A percentile compares a stretch with the other conserved stretches of the same genome.
Evolutionary conservation across 1,140 invertebrate species (phyloP).

Genomic region (Meteorus sp.): DNA sequence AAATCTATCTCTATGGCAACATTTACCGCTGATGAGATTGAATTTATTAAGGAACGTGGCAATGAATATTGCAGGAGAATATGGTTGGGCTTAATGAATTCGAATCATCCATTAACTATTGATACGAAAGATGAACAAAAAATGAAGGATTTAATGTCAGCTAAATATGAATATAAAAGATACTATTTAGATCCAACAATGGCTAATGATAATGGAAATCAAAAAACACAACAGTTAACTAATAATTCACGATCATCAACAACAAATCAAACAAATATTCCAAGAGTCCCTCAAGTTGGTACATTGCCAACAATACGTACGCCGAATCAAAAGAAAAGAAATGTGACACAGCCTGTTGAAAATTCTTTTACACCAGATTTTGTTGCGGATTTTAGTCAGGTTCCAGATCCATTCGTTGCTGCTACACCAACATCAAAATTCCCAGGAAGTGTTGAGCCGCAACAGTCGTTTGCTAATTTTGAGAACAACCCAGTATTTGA

Average conservation of each 20-base stretch:
- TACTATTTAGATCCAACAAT: constrained; percentile 71
- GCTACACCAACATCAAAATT: constrained; percentile 37
- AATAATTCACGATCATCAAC: constrained; percentile 28
- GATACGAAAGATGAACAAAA: constrained; percentile 84
- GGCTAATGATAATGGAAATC: constrained; percentile 50
- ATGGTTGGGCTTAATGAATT: constrained; percentile 85
- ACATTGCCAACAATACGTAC: constrained; percentile 34
- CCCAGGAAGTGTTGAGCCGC: constrained; percentile 45
- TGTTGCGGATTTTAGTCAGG: constrained; percentile 68
- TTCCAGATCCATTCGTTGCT: constrained; percentile 48
- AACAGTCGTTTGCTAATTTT: constrained; percentile 71
- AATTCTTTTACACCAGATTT: constrained; percentile 61
- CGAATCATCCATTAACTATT: constrained; percentile 46
- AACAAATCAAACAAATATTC: constrained; percentile 40
- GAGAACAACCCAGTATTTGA: constrained; percentile 73
- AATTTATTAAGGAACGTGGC: constrained; percentile 84
- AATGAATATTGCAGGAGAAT: constrained; percentile 92
- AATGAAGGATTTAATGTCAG: constrained; percentile 87
- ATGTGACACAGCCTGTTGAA: constrained; percentile 29
- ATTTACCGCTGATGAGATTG: constrained; percentile 94
- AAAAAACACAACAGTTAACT: constrained; percentile 44
- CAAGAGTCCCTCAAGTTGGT: constrained; percentile 44
- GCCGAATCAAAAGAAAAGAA: constrained; percentile 34
- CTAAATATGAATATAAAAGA: constrained; percentile 91
- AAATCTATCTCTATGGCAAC: constrained; percentile 99